Evolutionary conservation across 2,888 invertebrate species (phyloP).

Genomic region (Xanthostigma xanthostigma): DNA sequence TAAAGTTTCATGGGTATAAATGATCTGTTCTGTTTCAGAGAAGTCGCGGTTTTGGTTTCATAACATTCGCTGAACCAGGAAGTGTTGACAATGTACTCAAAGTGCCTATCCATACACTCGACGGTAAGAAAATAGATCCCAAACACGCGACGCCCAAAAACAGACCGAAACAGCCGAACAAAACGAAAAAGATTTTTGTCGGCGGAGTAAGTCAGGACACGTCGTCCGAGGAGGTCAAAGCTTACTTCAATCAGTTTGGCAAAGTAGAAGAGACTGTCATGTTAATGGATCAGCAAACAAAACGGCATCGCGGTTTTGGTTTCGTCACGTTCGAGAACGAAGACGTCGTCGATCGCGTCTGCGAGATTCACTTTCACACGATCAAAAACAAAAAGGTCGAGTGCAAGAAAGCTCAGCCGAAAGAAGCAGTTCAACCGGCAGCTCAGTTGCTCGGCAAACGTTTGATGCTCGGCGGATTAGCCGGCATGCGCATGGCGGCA

Average conservation of each 20-base stretch:
- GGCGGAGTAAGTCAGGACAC: constrained; percentile 88
- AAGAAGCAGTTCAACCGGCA: constrained; percentile 67
- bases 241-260: constrained; percentile 81
- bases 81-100: constrained; percentile 84
- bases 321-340: constrained; percentile 86
- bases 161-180: constrained; percentile 68
- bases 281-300: constrained; percentile 89
- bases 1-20: too few species aligned
- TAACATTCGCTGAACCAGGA: constrained; percentile 81
- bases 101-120: constrained; percentile 78
- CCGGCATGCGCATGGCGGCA: constrained; percentile 46
- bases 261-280: constrained; percentile 83
- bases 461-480: constrained; percentile 51
- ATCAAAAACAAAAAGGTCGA: constrained; percentile 85
- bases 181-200: constrained; percentile 85
- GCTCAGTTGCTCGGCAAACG: constrained; percentile 52
- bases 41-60: constrained; percentile 88
- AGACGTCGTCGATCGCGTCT: constrained; percentile 83
- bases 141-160: constrained; percentile 89
- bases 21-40: constrained; percentile 45
- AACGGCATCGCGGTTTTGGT: constrained; percentile 79
- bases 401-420: constrained; percentile 85
- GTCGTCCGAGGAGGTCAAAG: constrained; percentile 78
- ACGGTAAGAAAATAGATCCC: constrained; percentile 88
- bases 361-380: constrained; percentile 85